A percentile compares a stretch with the other conserved stretches of the same genome.
Evolutionary conservation across 1,140 invertebrate genomes (phyloP).

Genomic region (Pachypsylla venusta): DNA sequence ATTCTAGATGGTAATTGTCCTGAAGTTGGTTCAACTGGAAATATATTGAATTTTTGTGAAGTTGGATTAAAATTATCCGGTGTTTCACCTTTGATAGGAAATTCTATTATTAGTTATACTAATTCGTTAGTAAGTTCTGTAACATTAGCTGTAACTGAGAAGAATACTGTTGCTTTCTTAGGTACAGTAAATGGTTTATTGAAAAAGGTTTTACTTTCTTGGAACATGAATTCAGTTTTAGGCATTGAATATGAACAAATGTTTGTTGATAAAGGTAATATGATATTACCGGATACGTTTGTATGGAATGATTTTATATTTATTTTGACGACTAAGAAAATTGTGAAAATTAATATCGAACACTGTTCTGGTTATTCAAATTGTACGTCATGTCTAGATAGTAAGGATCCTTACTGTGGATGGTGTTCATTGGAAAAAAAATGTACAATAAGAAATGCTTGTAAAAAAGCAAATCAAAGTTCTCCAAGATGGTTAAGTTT

Average conservation of each 20-base stretch:
- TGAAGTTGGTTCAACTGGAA: constrained; percentile 64
- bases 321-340: constrained; percentile 51
- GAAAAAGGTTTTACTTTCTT: constrained; percentile 46
- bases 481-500: constrained; percentile 84
- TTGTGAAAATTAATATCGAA: constrained; percentile 83
- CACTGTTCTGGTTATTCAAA: constrained; percentile 77
- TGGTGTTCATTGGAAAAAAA: constrained; percentile 95
- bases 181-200: constrained; percentile 63
- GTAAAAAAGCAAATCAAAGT: constrained; percentile 75
- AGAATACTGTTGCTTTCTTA: constrained; percentile 80
- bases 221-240: constrained; percentile 23
- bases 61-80: constrained; percentile 86
- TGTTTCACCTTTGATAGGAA: constrained; percentile 56
- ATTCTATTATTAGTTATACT: constrained; percentile 57
- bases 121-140: constrained; percentile 69
- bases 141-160: constrained; percentile 63
- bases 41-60: constrained; percentile 82
- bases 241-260: constrained; percentile 66
- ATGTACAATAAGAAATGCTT: constrained; percentile 71
- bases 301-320: constrained; percentile 52
- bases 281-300: constrained; percentile 65
- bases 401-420: constrained; percentile 91
- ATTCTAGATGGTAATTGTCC: constrained; percentile 82
- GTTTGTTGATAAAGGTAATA: constrained; percentile 48
- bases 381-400: constrained; percentile 78